Evolutionary conservation across 2,113 vertebrate genomes (phyloP).

Genomic region (Sorex araneus): DNA sequence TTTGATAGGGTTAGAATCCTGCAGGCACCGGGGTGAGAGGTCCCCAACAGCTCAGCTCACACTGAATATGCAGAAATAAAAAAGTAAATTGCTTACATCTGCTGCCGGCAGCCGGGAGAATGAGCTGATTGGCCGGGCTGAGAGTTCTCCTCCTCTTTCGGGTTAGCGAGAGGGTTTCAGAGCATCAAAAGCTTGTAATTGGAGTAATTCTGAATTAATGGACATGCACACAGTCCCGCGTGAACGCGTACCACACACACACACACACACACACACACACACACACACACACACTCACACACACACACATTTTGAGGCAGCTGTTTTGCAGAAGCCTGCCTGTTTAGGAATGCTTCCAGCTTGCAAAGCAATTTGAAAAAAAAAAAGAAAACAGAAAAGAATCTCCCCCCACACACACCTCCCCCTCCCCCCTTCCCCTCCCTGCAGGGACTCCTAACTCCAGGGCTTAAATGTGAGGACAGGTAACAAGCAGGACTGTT

Average conservation of each 20-base stretch:
- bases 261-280: conserved; percentile 21
- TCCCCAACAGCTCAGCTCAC: conserved; percentile 96
- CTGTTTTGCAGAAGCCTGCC: conserved; percentile 89
- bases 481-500: conserved; percentile 72
- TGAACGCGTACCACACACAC: background rate
- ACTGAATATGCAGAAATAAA: conserved; percentile 99
- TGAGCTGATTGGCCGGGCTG: conserved; percentile 97
- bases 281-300: background rate
- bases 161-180: conserved; percentile 92
- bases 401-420: no score
- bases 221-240: conserved; percentile 63
- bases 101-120: conserved; percentile 96
- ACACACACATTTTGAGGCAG: conserved; percentile 90
- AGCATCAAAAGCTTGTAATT: conserved; percentile 98
- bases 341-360: conserved; percentile 91
- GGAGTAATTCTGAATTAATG: conserved; percentile 99
- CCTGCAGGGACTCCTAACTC: conserved; percentile 62
- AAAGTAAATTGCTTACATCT: conserved; percentile 99
- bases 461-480: conserved; percentile 75
- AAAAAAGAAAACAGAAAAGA: no score
- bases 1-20: conserved; percentile 99
- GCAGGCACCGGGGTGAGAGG: conserved; percentile 98
- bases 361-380: conserved; percentile 78
- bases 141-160: conserved; percentile 96
- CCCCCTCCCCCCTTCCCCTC: no score